Conservation (phyloP, 1,140 invertebrate genomes). For the Neocloeon triangulifer region DNA sequence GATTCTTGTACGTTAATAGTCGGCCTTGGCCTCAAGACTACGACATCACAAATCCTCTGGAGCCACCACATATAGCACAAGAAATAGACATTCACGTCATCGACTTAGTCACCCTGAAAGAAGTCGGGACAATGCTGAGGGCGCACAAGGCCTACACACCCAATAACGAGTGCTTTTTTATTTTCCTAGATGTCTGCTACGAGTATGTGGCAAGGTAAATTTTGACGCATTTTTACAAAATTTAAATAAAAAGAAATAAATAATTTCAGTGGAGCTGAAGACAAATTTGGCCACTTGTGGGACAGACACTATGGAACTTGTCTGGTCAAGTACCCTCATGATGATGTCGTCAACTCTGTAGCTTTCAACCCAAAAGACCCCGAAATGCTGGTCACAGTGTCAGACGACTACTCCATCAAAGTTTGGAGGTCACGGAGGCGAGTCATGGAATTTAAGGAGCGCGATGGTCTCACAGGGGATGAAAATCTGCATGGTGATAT, state of each 20-base stretch:
- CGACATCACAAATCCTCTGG: constrained; percentile 49
- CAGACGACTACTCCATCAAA: constrained; percentile 64
- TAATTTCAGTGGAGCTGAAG: constrained; percentile 54
- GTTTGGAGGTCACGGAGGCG: constrained; percentile 34
- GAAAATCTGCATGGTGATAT: too few relatives aligned
- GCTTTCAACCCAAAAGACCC: constrained; percentile 66
- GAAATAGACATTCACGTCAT: constrained; percentile 82
- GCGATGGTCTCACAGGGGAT: too few relatives aligned
- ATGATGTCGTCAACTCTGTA: constrained; percentile 67
- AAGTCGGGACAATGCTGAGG: constrained; percentile 61
- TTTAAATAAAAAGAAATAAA: too few relatives aligned
- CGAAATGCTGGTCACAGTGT: constrained; percentile 68
- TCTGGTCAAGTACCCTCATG: constrained; percentile 51
- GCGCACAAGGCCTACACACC: constrained; percentile 70
- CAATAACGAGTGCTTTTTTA: constrained; percentile 75
- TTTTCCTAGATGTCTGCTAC: constrained; percentile 66
- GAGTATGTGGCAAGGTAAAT: constrained; percentile 65
- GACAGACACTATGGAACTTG: constrained; percentile 67
- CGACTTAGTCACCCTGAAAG: constrained; percentile 51
- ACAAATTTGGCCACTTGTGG: constrained; percentile 68
- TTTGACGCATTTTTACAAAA: background rate
- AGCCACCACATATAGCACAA: constrained; percentile 72
- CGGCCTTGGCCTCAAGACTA: constrained; percentile 66
- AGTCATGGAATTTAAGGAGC: constrained; percentile 18
- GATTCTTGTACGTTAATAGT: constrained; percentile 71